Percentiles rank a stretch among this genome's conserved stretches.
Evolutionary conservation across 2,888 invertebrate species (phyloP).

Genomic region (Diplazon laetatorius): DNA sequence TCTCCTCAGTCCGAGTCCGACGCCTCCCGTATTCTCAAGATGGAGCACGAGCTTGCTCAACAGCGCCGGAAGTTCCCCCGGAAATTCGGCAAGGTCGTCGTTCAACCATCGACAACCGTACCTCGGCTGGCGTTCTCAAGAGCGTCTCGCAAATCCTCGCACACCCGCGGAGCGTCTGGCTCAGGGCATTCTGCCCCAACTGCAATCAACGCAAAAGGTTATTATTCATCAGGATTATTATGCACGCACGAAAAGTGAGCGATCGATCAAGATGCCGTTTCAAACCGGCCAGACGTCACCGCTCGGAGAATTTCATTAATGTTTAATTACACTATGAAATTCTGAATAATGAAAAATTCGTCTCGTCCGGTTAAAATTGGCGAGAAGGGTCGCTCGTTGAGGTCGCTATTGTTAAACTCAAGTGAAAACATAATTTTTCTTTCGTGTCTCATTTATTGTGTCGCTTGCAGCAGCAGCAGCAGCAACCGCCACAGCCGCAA

Average conservation of each 20-base stretch:
- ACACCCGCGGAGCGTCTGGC: slow-evolving; percentile 92
- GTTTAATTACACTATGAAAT: too few species aligned
- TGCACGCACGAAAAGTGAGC: too few species aligned
- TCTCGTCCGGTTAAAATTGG: slow-evolving; percentile 60
- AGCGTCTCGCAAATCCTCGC: slow-evolving; percentile 89
- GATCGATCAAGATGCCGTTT: too few species aligned
- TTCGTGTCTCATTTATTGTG: slow-evolving; percentile 7
- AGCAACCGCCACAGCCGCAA: too few species aligned
- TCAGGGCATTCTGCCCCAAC: slow-evolving; percentile 82
- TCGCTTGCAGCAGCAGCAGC: neutral
- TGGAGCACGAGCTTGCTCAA: slow-evolving; percentile 84
- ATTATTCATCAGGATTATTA: too few species aligned
- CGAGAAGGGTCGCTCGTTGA: slow-evolving; percentile 12
- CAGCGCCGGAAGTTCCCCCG: slow-evolving; percentile 84
- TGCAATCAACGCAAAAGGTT: slow-evolving; percentile 81
- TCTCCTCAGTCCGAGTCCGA: slow-evolving; percentile 82
- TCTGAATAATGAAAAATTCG: slow-evolving; percentile 72
- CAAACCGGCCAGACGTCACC: too few species aligned
- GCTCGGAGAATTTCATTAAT: too few species aligned
- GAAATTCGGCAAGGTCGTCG: slow-evolving; percentile 85
- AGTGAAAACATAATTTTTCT: neutral
- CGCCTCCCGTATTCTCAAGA: slow-evolving; percentile 83
- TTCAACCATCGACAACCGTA: slow-evolving; percentile 95
- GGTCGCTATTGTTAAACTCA: neutral
- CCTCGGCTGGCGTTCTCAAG: slow-evolving; percentile 94